Conservation (phyloP, 2,113 vertebrate genomes). For the Paradoxurus hermaphroditus region DNA sequence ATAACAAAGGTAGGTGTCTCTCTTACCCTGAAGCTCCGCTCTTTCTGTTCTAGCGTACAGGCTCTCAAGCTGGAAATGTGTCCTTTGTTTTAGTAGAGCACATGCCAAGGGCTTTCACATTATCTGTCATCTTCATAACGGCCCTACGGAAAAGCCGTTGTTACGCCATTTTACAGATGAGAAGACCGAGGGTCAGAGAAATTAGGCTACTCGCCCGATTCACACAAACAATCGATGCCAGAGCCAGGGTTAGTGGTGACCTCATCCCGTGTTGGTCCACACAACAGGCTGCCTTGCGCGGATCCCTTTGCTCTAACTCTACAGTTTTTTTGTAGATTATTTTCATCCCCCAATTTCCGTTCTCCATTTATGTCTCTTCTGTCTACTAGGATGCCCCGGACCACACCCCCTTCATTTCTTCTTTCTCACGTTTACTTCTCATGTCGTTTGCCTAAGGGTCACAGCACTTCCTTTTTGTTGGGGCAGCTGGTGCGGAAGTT, state of each 20-base stretch:
- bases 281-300: not conserved
- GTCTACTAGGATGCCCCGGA: not conserved
- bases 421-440: not conserved
- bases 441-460: not conserved
- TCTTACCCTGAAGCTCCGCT: not conserved
- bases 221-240: not conserved
- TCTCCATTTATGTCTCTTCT: not conserved
- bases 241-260: not conserved
- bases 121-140: not conserved
- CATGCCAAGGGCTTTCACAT: not conserved
- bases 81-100: not conserved
- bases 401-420: no score
- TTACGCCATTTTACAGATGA: not conserved
- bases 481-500: not conserved
- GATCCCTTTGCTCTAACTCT: not conserved
- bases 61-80: not conserved
- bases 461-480: not conserved
- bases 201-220: not conserved
- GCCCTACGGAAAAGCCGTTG: accelerated
- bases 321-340: not conserved
- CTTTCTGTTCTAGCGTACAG: not conserved
- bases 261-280: not conserved
- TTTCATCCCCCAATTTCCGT: not conserved
- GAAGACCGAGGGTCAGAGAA: not conserved
- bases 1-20: no score